These are phyloP conservation scores for Mactromeris polynyma DNA, from an alignment of 2,888 invertebrate species.

Conservation along the genomic window DNA sequence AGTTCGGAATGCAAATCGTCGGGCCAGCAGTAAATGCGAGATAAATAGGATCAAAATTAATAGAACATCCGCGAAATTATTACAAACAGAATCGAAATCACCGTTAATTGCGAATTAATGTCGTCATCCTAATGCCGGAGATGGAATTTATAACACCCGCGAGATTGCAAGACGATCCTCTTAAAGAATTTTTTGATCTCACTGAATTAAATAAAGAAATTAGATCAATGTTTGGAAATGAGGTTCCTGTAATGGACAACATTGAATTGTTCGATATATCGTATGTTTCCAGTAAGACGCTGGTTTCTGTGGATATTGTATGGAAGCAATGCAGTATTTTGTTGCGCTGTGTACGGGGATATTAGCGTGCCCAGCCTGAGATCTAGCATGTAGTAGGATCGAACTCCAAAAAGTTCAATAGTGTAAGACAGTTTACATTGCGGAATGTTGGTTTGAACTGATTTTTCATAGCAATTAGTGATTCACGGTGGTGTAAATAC, in stretches of 20 bases:
- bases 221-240: constrained; percentile 32
- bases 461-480: no score
- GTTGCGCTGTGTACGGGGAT: background rate
- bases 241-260: background rate
- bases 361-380: background rate
- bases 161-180: constrained; percentile 50
- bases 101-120: constrained; percentile 73
- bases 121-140: constrained; percentile 47
- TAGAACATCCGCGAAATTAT: constrained; percentile 70
- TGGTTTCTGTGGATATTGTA: background rate
- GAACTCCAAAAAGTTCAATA: no score
- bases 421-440: no score
- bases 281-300: background rate
- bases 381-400: background rate
- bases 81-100: constrained; percentile 74
- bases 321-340: background rate
- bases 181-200: constrained; percentile 55
- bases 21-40: constrained; percentile 57
- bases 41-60: constrained; percentile 73
- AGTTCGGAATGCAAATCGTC: constrained; percentile 57
- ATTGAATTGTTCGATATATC: background rate
- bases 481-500: no score
- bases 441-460: no score
- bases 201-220: constrained; percentile 70
- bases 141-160: constrained; percentile 58